phyloP scores from a whole-genome alignment of 2,888 invertebrate species.

The Sthenelais limicola region DNA sequence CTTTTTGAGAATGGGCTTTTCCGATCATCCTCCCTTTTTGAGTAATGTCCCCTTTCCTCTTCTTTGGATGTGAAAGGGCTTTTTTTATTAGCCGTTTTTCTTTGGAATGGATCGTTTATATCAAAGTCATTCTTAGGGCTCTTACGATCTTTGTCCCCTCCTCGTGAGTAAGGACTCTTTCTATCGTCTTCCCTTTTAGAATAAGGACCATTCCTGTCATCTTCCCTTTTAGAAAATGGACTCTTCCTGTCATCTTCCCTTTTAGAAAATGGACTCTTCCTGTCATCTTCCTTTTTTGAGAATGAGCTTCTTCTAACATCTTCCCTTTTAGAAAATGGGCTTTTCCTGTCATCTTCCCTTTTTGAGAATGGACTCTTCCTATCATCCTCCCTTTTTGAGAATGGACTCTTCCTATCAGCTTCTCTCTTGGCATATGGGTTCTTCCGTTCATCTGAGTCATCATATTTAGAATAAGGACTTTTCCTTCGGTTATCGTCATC shows the following conservation, averaged over 20 bases:
- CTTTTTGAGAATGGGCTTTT: slow-evolving; percentile 13
- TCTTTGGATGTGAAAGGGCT: slow-evolving; percentile 1
- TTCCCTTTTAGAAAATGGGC: not conserved
- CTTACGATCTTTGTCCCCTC: too few relatives aligned
- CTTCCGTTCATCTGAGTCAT: slow-evolving; percentile 7
- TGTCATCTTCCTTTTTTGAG: not conserved
- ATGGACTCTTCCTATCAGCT: slow-evolving; percentile 13
- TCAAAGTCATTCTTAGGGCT: not conserved
- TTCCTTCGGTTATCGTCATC: not conserved
- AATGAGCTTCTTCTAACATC: not conserved
- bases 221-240: not conserved
- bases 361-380: not conserved
- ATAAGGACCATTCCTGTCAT: not conserved
- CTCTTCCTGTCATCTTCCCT: not conserved
- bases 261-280: slow-evolving; percentile 6
- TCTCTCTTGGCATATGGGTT: slow-evolving; percentile 1
- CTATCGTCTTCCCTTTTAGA: not conserved
- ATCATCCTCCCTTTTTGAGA: not conserved
- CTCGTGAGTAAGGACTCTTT: slow-evolving; percentile 24
- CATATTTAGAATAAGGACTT: not conserved
- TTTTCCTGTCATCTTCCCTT: not conserved
- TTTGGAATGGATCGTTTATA: slow-evolving; percentile 7
- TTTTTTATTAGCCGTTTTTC: not conserved
- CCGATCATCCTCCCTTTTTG: not conserved
- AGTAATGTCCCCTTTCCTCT: not conserved